Evolutionary conservation across 2,113 vertebrate species (phyloP), one percentile per base, ranked within the genome.

Genomic region (Silurus asotus): DNA sequence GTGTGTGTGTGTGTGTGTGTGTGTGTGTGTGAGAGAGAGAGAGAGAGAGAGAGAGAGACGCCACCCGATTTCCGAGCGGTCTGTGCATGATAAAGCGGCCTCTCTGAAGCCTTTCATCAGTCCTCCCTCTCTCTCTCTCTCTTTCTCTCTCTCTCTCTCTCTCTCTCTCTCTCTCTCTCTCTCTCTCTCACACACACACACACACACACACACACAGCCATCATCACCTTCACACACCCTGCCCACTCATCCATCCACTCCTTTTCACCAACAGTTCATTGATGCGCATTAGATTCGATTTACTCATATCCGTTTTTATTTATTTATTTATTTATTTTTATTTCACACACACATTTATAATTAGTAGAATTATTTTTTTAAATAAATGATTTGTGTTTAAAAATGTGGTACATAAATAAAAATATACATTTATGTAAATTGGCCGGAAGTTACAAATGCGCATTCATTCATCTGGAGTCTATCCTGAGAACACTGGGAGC

Each of bases 71-170:
- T 92, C 90, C 90, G 87, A 89, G 88, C 87, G 75, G 90, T 86
- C 89, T 91, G 89, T 88, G 91, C 90, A 91, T 92, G 91, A 91
- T 90, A 92, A 92, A 90, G 90, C 84, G 56, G 51, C 65, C 59
- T 62, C 69, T 75, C 48, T 61, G 56, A 86, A 69, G 45, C 72
- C 89, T 92, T 92, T 92, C 89, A 92, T 91, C 85, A 88, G n/a
- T 53, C 70, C 65, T 59, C 87, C 81, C 75, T 56, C 81, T 75
- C 89, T 82, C 28, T 37, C 28, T 37, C 28, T 37, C 28, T 37
- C 28, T 37, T 2, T 37, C 28, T 37, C 64, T 15, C 81, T 37
- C 28, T 37, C 28, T 37, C 28, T 37, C 28, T 37, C 28, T 37
- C 64, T 15, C 65, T 59, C 87, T 78, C 75, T 56, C 81, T 75